These are phyloP conservation scores for Chloroceryle inda DNA, from an alignment of 2,797 vertebrate species.

Conservation along the genomic window DNA sequence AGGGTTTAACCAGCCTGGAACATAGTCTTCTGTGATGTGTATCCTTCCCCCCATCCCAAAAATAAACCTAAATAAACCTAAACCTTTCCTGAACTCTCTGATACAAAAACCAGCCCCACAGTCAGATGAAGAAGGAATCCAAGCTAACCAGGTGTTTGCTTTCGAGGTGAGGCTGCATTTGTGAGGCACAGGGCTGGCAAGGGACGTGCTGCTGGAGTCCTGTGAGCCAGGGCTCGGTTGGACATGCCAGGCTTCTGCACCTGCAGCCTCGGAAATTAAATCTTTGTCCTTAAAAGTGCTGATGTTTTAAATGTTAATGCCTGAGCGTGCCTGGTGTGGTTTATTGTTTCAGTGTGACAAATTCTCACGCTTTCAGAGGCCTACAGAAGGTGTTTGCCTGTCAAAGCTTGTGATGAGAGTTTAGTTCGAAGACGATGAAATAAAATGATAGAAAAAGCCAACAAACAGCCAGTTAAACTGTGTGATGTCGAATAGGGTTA, in stretches of 20 bases:
- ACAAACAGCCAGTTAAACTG: too few relatives aligned
- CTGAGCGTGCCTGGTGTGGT: not conserved
- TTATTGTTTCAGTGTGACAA: not conserved
- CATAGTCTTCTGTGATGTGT: fast-evolving
- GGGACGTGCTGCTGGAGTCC: not conserved
- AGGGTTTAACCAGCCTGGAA: not conserved
- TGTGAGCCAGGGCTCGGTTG: fast-evolving
- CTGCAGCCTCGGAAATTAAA: not conserved
- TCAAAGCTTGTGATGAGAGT: not conserved
- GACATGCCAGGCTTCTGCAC: fast-evolving
- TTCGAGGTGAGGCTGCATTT: not conserved
- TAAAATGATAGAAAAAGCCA: not conserved
- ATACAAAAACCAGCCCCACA: not conserved
- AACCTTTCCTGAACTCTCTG: not conserved
- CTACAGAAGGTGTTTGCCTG: fast-evolving
- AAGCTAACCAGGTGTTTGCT: not conserved
- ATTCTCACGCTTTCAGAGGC: fast-evolving
- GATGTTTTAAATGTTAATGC: not conserved
- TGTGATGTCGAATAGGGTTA: fast-evolving
- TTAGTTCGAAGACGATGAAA: not conserved
- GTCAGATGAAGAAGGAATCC: not conserved
- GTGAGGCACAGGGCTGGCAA: not conserved
- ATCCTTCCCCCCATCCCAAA: not conserved
- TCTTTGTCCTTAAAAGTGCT: not conserved
- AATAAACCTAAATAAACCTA: too few relatives aligned